phyloP scores from a whole-genome alignment of 1,140 invertebrate genomes.

The Drosophila virilis region DNA sequence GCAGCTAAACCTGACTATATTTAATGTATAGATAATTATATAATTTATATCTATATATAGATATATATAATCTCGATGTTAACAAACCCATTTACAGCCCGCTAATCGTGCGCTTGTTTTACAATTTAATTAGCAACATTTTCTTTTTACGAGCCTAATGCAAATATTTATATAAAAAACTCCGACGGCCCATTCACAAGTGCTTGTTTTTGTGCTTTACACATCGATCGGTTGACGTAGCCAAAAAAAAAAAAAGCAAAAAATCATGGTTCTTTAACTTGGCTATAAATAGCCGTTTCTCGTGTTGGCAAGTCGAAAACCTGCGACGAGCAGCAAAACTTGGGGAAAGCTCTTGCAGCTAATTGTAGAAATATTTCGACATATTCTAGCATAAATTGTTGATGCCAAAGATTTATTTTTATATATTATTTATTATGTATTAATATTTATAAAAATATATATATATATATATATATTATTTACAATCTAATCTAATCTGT shows the following conservation, averaged over 20 bases:
- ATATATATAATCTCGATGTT: constrained; percentile 30
- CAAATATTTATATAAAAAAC: constrained; percentile 28
- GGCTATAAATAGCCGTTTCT: constrained; percentile 48
- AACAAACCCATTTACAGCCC: constrained; percentile 19
- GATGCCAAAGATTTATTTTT: too few species aligned
- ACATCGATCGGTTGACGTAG: constrained; percentile 11
- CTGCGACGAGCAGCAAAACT: constrained; percentile 5
- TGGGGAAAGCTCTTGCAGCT: constrained; percentile 39
- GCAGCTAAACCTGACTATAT: background rate
- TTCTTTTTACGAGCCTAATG: constrained; percentile 19
- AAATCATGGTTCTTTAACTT: background rate
- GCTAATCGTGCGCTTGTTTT: constrained; percentile 49
- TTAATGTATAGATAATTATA: background rate
- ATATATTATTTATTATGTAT: background rate
- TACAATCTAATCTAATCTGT: background rate
- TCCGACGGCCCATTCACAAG: constrained; percentile 23
- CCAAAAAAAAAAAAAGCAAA: background rate
- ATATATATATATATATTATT: background rate
- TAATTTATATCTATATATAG: too few species aligned
- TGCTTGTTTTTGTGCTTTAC: background rate
- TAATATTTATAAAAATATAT: background rate
- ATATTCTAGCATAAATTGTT: constrained; percentile 9
- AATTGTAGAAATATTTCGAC: constrained; percentile 22
- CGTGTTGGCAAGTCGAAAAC: constrained; percentile 22
- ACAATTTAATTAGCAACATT: constrained; percentile 55